Conservation (phyloP, 2,797 vertebrate species). For the Trichosurus vulpecula region DNA sequence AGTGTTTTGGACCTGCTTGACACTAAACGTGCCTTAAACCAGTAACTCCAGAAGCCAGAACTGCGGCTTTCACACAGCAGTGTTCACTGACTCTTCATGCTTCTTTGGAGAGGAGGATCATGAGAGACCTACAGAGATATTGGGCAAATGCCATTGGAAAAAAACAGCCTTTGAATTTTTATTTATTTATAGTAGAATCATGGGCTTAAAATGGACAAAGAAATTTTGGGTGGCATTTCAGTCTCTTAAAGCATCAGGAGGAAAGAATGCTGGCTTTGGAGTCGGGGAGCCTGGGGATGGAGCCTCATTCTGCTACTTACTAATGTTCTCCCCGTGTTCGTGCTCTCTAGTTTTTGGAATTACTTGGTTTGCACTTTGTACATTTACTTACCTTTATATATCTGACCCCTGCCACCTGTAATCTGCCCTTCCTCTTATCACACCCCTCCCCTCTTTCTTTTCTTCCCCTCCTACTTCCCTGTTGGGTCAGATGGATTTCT, state of each 20-base stretch:
- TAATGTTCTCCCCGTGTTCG: background rate
- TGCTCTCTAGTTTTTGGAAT: background rate
- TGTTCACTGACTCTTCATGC: background rate
- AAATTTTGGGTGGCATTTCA: background rate
- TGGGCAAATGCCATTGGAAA: no score
- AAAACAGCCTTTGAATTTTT: background rate
- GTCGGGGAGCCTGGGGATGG: no score
- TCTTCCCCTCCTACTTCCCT: background rate
- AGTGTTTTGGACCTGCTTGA: no score
- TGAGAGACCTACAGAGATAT: no score
- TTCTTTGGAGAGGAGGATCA: no score
- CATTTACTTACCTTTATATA: background rate
- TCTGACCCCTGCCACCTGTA: background rate
- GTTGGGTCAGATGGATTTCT: background rate
- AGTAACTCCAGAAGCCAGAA: no score
- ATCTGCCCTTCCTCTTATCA: background rate
- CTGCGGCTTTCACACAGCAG: background rate
- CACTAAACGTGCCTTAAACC: no score
- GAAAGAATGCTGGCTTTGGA: background rate
- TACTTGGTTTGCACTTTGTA: background rate
- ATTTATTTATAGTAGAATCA: background rate
- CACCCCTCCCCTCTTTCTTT: background rate
- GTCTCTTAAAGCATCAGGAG: background rate
- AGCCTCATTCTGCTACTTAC: background rate
- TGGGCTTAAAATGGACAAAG: background rate